A percentile compares a stretch with the other conserved stretches of the same genome.
These are phyloP conservation scores for Aphyosemion australe DNA, from an alignment of 2,113 vertebrate genomes.

Conservation along the genomic window DNA sequence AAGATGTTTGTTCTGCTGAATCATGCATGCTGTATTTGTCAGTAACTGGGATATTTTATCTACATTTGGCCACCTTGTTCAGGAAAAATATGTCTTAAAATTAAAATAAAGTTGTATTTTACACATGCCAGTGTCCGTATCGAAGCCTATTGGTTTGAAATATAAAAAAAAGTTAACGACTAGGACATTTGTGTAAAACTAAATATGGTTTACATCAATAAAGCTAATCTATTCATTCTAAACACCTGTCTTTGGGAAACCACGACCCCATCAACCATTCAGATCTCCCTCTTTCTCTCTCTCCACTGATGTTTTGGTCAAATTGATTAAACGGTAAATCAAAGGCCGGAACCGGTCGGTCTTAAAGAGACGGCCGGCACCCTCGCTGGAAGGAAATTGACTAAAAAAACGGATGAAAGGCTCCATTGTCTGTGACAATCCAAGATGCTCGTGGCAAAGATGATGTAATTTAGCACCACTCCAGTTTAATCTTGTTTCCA, in stretches of 20 bases:
- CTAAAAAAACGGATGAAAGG: conserved; percentile 37
- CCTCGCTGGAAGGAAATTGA: conserved; percentile 20
- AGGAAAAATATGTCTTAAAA: neutral
- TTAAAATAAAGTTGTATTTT: neutral
- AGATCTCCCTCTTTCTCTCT: neutral
- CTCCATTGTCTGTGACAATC: conserved; percentile 48
- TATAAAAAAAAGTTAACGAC: too few species aligned
- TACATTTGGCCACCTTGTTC: too few species aligned
- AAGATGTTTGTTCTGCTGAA: neutral
- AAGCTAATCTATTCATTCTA: neutral
- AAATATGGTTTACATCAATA: neutral
- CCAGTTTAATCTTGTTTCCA: conserved; percentile 61
- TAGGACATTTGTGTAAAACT: neutral
- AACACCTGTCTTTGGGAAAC: neutral
- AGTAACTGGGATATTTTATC: too few species aligned
- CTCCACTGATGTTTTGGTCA: neutral
- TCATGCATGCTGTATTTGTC: too few species aligned
- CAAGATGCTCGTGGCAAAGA: conserved; percentile 42
- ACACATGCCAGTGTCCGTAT: neutral
- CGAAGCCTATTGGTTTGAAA: too few species aligned
- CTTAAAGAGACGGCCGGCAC: conserved; percentile 25
- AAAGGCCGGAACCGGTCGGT: conserved; percentile 3
- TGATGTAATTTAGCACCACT: conserved; percentile 58
- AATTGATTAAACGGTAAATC: conserved; percentile 13
- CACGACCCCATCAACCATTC: neutral